phyloP scores from a whole-genome alignment of 2,113 vertebrate genomes.

The Anseranas semipalmata region DNA sequence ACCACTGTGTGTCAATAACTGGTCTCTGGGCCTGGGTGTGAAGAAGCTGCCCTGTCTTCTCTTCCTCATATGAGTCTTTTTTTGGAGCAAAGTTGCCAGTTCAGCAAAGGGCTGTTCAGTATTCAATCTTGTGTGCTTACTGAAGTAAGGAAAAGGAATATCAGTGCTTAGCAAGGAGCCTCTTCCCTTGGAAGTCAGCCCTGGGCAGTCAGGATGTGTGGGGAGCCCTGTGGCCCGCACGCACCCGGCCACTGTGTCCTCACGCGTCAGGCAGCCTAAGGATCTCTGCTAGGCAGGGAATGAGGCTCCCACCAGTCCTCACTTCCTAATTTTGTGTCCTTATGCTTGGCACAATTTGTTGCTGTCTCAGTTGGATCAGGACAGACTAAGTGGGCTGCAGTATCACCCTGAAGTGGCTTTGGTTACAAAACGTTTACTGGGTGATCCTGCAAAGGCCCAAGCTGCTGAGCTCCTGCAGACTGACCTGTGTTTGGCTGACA shows the following conservation, averaged over 20 bases:
- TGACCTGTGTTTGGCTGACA: neutral
- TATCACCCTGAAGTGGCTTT: neutral
- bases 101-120: neutral
- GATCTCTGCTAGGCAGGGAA: neutral
- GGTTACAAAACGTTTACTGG: neutral
- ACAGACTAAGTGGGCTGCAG: neutral
- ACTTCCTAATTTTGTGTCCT: neutral
- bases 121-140: neutral
- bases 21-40: rapidly evolving
- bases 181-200: neutral
- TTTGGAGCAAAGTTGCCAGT: neutral
- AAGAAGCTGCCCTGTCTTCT: neutral
- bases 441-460: rapidly evolving
- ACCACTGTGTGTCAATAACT: no score
- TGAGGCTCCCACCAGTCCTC: rapidly evolving
- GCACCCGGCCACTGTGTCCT: neutral
- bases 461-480: rapidly evolving
- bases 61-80: neutral
- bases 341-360: neutral
- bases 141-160: neutral
- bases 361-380: neutral
- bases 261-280: neutral
- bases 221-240: neutral
- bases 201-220: neutral
- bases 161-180: neutral